phyloP scores from a whole-genome alignment of 2,113 vertebrate species.

The Ibidorhyncha struthersii region DNA sequence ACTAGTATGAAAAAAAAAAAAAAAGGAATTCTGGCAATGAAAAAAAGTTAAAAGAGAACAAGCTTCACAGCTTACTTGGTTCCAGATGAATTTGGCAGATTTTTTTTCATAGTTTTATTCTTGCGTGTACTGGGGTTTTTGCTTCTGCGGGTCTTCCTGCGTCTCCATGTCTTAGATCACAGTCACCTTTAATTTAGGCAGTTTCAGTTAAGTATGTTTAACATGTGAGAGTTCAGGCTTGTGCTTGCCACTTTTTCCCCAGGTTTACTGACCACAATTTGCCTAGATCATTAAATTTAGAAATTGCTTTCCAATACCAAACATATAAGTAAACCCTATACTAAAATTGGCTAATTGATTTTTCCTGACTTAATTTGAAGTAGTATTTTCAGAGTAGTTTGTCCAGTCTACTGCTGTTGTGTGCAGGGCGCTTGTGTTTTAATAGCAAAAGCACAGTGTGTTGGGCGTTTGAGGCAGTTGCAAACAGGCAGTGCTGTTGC shows the following conservation, averaged over 20 bases:
- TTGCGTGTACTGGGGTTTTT: not conserved
- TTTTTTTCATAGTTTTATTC: not conserved
- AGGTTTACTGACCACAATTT: not conserved
- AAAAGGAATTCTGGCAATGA: constrained; percentile 5
- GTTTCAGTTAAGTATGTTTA: not conserved
- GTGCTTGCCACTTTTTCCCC: not conserved
- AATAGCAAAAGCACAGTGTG: not conserved
- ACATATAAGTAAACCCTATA: not conserved
- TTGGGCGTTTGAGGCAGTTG: not conserved
- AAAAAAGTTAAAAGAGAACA: not conserved
- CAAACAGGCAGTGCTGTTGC: not conserved
- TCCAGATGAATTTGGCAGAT: constrained; percentile 35
- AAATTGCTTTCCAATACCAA: not conserved
- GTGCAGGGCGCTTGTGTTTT: not conserved
- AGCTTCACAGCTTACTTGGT: constrained; percentile 42
- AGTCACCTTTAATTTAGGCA: not conserved
- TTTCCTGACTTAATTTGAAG: not conserved
- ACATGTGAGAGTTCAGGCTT: not conserved
- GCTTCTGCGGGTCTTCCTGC: not conserved
- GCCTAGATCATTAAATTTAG: not conserved
- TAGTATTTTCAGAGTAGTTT: not conserved
- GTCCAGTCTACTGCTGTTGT: not conserved
- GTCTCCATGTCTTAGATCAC: not conserved
- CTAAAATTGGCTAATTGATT: not conserved
- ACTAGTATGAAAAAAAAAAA: not conserved